phyloP scores from a whole-genome alignment of 92 coral and sea anemone genomes.

The Meandrina meandrites region DNA sequence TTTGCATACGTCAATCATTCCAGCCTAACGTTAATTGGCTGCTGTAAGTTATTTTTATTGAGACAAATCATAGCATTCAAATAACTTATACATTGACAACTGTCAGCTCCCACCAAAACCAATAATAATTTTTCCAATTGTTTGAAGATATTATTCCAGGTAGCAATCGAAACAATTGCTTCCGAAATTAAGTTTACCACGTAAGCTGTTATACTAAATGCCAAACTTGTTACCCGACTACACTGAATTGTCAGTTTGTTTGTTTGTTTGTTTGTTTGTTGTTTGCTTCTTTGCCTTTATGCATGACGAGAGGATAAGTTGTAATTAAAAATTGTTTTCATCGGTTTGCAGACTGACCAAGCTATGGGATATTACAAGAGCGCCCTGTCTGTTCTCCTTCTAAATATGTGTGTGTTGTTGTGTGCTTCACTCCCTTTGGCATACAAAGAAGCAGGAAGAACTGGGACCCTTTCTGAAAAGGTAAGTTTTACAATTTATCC shows the following conservation, averaged over 20 bases:
- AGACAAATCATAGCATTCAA: too few species aligned
- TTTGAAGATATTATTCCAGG: too few species aligned
- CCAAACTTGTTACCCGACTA: too few species aligned
- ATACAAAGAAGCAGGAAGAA: neutral
- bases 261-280: neutral
- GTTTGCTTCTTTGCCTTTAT: neutral
- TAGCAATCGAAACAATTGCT: too few species aligned
- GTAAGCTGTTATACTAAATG: too few species aligned
- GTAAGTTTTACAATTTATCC: neutral
- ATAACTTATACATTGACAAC: too few species aligned
- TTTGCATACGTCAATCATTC: neutral
- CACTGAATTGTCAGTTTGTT: too few species aligned
- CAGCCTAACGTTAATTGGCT: neutral
- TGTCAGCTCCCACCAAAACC: too few species aligned
- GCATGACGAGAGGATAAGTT: neutral
- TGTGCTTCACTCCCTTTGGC: slow-evolving; percentile 19
- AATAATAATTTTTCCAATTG: too few species aligned
- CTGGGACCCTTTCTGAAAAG: slow-evolving; percentile 20
- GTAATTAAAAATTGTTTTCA: neutral
- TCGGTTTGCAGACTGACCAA: neutral
- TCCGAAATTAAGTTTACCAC: too few species aligned
- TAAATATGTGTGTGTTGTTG: neutral
- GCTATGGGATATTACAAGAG: neutral
- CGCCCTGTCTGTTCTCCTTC: neutral
- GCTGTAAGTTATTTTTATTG: neutral